These are phyloP conservation scores for Brachypteracias leptosomus DNA, from an alignment of 2,113 vertebrate genomes.

Conservation along the genomic window DNA sequence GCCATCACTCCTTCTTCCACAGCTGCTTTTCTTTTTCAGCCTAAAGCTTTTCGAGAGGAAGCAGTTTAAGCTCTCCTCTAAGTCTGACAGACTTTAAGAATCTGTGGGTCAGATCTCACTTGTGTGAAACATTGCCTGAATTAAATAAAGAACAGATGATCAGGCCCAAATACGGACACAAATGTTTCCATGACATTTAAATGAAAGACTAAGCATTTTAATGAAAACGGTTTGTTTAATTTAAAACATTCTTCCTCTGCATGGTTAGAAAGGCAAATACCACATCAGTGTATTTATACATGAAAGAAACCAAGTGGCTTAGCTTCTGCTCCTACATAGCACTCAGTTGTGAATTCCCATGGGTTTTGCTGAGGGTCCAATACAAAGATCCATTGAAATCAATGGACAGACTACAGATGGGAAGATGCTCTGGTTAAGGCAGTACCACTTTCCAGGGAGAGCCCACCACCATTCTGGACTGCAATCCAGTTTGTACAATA, in stretches of 20 bases:
- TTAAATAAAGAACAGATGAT: neutral
- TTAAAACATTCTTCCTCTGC: neutral
- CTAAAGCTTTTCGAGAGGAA: neutral
- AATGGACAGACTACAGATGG: neutral
- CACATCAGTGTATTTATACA: neutral
- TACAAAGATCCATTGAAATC: neutral
- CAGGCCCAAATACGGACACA: neutral
- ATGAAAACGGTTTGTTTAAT: neutral
- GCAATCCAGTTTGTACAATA: neutral
- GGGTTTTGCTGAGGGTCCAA: neutral
- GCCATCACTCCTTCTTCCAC: neutral
- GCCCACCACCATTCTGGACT: neutral
- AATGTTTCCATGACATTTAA: slow-evolving; percentile 11
- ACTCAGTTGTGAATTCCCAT: neutral
- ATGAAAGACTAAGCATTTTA: neutral
- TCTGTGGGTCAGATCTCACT: neutral
- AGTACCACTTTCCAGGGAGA: neutral
- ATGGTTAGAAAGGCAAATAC: neutral
- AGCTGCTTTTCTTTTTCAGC: neutral
- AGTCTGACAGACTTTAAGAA: neutral
- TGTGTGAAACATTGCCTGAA: neutral
- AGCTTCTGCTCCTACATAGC: neutral
- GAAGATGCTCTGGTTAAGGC: neutral
- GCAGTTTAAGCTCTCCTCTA: neutral
- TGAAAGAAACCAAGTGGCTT: neutral